Evolutionary conservation across 2,113 vertebrate species (phyloP).

Genomic region (Sinocyclocheilus rhinocerous): DNA sequence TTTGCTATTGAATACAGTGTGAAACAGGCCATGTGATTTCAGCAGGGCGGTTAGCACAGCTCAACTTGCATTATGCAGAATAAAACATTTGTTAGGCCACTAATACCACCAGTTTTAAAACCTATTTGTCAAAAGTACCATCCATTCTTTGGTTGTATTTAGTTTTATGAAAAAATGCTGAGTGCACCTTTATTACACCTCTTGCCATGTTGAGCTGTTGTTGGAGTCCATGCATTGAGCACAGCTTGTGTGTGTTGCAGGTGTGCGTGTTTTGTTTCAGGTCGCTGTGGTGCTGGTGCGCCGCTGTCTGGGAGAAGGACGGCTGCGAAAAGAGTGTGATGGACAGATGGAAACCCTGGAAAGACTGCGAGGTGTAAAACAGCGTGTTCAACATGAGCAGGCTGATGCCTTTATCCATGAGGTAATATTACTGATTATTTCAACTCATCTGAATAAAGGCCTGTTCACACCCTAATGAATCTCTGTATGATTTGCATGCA

Average conservation of each 20-base stretch:
- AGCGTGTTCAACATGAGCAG: constrained; percentile 73
- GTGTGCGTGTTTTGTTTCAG: constrained; percentile 84
- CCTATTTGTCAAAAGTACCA: not conserved
- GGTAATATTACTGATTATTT: constrained; percentile 62
- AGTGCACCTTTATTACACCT: not conserved
- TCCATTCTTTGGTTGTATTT: not conserved
- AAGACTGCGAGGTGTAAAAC: constrained; percentile 76
- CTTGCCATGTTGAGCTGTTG: not conserved
- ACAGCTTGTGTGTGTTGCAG: constrained; percentile 63
- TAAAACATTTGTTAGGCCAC: not conserved
- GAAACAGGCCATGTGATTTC: too few species aligned
- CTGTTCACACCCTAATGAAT: not conserved
- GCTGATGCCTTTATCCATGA: constrained; percentile 81
- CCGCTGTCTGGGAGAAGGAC: constrained; percentile 78
- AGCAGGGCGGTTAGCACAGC: too few species aligned
- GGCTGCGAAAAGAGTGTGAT: constrained; percentile 78
- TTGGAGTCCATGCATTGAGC: not conserved
- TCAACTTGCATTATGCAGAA: not conserved
- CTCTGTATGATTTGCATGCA: too few species aligned
- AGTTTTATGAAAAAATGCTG: not conserved
- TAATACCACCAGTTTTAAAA: not conserved
- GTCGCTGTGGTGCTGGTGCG: constrained; percentile 84
- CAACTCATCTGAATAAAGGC: not conserved
- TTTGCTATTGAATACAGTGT: too few species aligned
- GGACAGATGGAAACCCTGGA: constrained; percentile 88